Evolutionary conservation across 2,888 invertebrate genomes (phyloP), one percentile per base, ranked within the genome.

Genomic region (Crematogaster levior): DNA sequence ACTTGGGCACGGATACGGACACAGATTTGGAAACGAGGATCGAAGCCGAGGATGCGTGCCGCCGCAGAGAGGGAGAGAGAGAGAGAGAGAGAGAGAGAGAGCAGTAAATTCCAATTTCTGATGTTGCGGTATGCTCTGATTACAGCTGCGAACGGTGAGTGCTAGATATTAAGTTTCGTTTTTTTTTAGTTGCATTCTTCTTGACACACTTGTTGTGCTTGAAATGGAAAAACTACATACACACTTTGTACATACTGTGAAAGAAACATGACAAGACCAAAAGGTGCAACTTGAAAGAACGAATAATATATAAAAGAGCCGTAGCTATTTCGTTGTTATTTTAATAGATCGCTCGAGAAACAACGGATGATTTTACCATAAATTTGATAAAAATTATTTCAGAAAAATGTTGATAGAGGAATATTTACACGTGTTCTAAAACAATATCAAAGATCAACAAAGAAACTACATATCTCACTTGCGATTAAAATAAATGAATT

Each of bases 81-180:
- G n/a, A n/a, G n/a, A n/a, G n/a, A n/a, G n/a, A n/a, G n/a, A n/a
- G n/a, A n/a, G n/a, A n/a, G n/a, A 61, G 37, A 34, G 15, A 61
- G 6, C 61, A 40, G 24, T 24, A n/a, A 63, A 63, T 63, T 34
- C 40, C 40, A 15, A 43, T 43, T 63, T 1, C 15, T 40, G 63
- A 63, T 40, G 24, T 37, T 61, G 61, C 6, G 7, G 37, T 61
- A 24, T 63, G 40, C n/a, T 63, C 21, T 9, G 24, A 40, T 63
- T 63, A 40, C 37, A 9, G 12, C 18, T 40, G 21, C 21, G 15
- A 63, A 15, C 15, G 15, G 40, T 40, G 40, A 63, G 63, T 63
- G 15, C 24, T 63, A 63, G 40, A 24, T 63, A 63, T 63, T 63
- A 40, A 63, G n/a, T 63, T 63, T 40, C 40, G 24, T 40, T 63